phyloP scores from a whole-genome alignment of 1,140 invertebrate species.

The Nilaparvata lugens region DNA sequence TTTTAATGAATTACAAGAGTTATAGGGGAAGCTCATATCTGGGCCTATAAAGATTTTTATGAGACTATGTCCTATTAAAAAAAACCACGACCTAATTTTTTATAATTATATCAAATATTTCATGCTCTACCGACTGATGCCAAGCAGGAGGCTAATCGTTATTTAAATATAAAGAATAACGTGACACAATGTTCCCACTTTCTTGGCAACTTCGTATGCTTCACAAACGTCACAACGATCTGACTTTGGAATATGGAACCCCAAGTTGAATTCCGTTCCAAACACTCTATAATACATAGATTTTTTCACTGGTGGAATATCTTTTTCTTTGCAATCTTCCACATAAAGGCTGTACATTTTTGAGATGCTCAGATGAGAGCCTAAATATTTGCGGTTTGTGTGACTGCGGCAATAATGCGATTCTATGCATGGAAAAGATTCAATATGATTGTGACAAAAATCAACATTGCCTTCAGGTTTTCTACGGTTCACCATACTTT shows the following conservation, averaged over 20 bases:
- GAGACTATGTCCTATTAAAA: no score
- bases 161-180: no score
- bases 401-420: neutral
- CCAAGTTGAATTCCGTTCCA: neutral
- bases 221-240: neutral
- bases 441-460: neutral
- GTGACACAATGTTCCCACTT: no score
- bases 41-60: no score
- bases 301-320: neutral
- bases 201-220: neutral
- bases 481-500: neutral
- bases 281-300: neutral
- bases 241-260: neutral
- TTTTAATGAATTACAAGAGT: no score
- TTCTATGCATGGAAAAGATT: neutral
- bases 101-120: no score
- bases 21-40: no score
- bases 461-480: neutral
- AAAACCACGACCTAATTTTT: no score
- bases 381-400: neutral
- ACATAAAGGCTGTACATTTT: neutral
- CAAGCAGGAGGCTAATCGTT: no score
- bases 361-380: neutral
- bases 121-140: no score
- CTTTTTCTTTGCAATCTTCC: neutral